Conservation (phyloP, 2,888 invertebrate genomes). For the Nymphalis c-album region DNA sequence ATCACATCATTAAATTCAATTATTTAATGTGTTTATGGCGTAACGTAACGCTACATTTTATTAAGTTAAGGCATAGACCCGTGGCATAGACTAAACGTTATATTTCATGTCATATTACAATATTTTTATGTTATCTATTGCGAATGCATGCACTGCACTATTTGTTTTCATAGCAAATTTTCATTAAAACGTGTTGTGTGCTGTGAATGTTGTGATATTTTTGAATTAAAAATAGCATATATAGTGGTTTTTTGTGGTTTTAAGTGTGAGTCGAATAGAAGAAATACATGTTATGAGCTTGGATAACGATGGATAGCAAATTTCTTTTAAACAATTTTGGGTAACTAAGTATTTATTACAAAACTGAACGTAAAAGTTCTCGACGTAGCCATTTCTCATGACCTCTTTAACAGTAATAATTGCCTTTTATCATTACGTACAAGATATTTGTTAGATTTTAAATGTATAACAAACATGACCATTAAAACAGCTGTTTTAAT, state of each 20-base stretch:
- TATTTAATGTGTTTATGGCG: too few species aligned
- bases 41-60: too few species aligned
- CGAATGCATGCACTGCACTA: background rate
- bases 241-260: conserved; percentile 17
- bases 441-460: background rate
- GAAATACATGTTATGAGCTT: conserved; percentile 40
- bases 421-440: conserved; percentile 10
- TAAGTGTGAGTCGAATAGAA: conserved; percentile 11
- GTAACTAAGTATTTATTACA: conserved; percentile 51
- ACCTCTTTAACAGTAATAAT: conserved; percentile 35
- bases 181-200: background rate
- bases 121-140: background rate
- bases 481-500: too few species aligned
- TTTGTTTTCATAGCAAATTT: conserved; percentile 5
- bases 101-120: background rate
- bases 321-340: conserved; percentile 69
- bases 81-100: too few species aligned
- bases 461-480: too few species aligned
- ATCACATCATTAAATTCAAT: too few species aligned
- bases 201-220: background rate
- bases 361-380: conserved; percentile 26
- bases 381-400: conserved; percentile 43
- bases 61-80: too few species aligned
- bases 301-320: conserved; percentile 64
- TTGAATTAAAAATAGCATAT: background rate